Evolutionary conservation across 2,888 invertebrate genomes (phyloP).

Genomic region (Zygogramma bicolorata): DNA sequence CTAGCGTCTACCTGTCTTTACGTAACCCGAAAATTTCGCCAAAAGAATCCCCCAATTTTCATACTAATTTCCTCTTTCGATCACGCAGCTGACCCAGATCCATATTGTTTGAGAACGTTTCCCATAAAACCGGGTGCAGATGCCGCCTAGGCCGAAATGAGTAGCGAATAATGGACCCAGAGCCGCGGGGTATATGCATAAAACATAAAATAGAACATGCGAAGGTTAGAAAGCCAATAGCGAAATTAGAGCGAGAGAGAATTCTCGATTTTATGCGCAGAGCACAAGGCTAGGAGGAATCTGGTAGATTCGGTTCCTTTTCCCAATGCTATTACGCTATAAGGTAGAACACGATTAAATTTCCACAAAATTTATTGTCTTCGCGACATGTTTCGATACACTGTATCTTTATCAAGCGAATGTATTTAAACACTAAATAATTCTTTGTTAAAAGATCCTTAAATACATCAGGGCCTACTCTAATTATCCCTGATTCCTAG

Average conservation of each 20-base stretch:
- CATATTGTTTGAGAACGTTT: constrained; percentile 17
- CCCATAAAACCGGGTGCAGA: constrained; percentile 15
- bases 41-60: constrained; percentile 10
- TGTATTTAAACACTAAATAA: too few species aligned
- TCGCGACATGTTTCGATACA: too few species aligned
- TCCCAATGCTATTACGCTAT: too few species aligned
- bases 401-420: too few species aligned
- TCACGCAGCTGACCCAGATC: constrained; percentile 19
- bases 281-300: background rate
- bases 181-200: constrained; percentile 9
- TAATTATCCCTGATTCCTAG: too few species aligned
- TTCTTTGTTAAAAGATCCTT: too few species aligned
- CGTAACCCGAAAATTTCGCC: background rate
- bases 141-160: background rate
- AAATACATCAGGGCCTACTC: too few species aligned
- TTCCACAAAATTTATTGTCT: too few species aligned
- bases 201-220: constrained; percentile 8
- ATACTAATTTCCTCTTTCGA: constrained; percentile 5
- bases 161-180: constrained; percentile 6
- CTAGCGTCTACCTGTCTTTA: constrained; percentile 13
- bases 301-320: background rate
- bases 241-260: background rate
- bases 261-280: background rate
- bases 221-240: constrained; percentile 3
- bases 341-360: too few species aligned